Base-by-base conservation (phyloP, 1,140 invertebrate species). In the Planococcus citri region DNA sequence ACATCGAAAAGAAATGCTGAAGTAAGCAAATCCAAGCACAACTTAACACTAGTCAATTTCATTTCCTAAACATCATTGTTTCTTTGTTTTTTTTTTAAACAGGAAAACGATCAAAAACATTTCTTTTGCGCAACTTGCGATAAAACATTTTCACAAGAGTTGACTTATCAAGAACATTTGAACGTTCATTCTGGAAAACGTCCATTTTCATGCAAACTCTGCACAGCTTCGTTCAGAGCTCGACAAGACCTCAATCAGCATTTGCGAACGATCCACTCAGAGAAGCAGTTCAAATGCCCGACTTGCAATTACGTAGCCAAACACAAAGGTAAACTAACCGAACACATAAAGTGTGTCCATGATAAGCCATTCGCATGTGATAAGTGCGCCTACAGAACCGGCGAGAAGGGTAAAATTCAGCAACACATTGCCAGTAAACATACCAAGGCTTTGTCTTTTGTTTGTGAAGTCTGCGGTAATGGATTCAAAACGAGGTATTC, bases 361-460 rank as follows among this genome's bases (percentile, higher is more conserved):
- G 80, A 83, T 0, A 83, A 83, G 72, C 82, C 83, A 70, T 80
- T 82, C 70, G 71, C 79, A 0, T 84, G 82, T 72, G 82, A 82
- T 70, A 74, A 83, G 33, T 84, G 83, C 73, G 78, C 76, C 0
- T 74, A 80, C 33, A 78, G 76, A 72, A 84, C 83, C 72, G 77
- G 79, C 0, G 81, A 80, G 1, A 79, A 80, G 37, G 76, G 79
- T 9, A 80, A 37, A 29, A 69, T 71, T 10, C 78, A 81, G 1
- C 82, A 84, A 71, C 80, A 82, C n/a, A 78, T 81, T 21, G 78
- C 79, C 22, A 85, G 83, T n/a, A 64, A 64, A 25, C 86, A 88
- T 70, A 84, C 81, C 0, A 82, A 83, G 0, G 84, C 86, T 75
- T 78, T 82, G 20, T 85, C 85, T 1, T 87, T 80, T 73, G 74